Evolutionary conservation across 2,888 invertebrate genomes (phyloP).

Genomic region (Dasysyrphus albostriatus): DNA sequence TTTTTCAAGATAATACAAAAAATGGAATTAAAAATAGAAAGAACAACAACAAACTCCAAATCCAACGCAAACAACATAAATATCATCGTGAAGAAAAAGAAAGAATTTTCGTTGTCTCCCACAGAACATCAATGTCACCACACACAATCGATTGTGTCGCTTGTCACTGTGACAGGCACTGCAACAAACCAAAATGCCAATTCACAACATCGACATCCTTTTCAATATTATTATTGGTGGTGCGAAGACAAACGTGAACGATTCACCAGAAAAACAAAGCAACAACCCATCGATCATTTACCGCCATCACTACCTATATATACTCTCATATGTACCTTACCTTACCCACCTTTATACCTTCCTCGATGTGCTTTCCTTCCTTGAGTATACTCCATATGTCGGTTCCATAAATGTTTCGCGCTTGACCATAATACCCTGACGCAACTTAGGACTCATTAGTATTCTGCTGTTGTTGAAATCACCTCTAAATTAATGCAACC

Average conservation of each 20-base stretch:
- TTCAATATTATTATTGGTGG: constrained; percentile 52
- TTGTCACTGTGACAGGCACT: constrained; percentile 70
- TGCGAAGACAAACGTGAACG: constrained; percentile 75
- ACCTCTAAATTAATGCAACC: constrained; percentile 77
- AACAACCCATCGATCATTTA: constrained; percentile 73
- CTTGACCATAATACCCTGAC: constrained; percentile 51
- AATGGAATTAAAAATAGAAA: too few relatives aligned
- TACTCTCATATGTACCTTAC: not conserved
- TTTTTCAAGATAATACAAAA: not conserved
- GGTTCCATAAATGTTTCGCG: constrained; percentile 63
- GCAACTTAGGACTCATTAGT: constrained; percentile 73
- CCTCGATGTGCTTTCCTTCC: constrained; percentile 27
- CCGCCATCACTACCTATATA: constrained; percentile 6
- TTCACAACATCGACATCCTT: constrained; percentile 53
- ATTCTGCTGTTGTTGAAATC: constrained; percentile 73
- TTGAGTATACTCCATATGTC: constrained; percentile 9
- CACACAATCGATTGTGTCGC: constrained; percentile 71
- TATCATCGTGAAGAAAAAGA: not conserved
- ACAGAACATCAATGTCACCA: constrained; percentile 71
- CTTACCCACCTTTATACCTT: not conserved
- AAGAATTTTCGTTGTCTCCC: constrained; percentile 57
- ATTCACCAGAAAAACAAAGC: constrained; percentile 70
- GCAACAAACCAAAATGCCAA: constrained; percentile 49
- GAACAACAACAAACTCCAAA: not conserved
- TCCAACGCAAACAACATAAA: not conserved